phyloP scores from a whole-genome alignment of 37 sponge, comb jelly and placozoan genomes.

The Hexactinellida sp. region DNA sequence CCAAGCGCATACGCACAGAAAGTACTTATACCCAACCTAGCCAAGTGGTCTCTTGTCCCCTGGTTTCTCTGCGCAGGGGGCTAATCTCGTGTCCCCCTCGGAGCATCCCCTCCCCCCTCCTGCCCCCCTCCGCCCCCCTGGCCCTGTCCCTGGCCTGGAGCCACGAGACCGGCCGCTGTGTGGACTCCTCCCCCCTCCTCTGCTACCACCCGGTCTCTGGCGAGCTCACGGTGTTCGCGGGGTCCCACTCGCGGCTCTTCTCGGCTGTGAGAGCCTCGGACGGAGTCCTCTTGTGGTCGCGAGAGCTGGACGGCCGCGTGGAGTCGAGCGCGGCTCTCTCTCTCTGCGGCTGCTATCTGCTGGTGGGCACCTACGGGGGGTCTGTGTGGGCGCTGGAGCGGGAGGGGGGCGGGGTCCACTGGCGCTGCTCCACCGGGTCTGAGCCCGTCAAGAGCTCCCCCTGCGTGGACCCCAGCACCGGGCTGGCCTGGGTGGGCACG shows the following conservation, averaged over 20 bases:
- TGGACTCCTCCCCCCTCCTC: conserved; percentile 82
- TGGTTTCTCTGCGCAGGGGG: background rate
- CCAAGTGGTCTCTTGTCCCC: background rate
- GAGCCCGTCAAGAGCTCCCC: conserved; percentile 71
- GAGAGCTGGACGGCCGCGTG: conserved; percentile 41
- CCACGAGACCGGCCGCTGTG: conserved; percentile 50
- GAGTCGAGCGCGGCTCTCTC: conserved; percentile 68
- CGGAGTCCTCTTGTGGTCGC: conserved; percentile 45
- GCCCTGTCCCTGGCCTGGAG: conserved; percentile 25
- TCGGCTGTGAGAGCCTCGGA: conserved; percentile 23
- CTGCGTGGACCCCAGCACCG: conserved; percentile 45
- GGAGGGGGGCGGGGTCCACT: conserved; percentile 35
- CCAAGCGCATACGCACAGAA: background rate
- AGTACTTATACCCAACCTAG: background rate
- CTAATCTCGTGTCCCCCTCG: background rate
- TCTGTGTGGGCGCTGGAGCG: conserved; percentile 34
- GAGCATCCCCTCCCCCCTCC: background rate
- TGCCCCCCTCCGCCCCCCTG: background rate
- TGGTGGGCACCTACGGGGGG: conserved; percentile 77
- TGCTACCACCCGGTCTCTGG: background rate
- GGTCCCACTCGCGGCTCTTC: conserved; percentile 69
- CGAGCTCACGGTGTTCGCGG: conserved; percentile 29
- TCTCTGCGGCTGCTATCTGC: conserved; percentile 41
- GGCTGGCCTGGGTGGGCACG: conserved; percentile 70
- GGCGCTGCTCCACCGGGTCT: conserved; percentile 24